Evolutionary conservation across 2,888 invertebrate species (phyloP).

Genomic region (Luperina testacea): DNA sequence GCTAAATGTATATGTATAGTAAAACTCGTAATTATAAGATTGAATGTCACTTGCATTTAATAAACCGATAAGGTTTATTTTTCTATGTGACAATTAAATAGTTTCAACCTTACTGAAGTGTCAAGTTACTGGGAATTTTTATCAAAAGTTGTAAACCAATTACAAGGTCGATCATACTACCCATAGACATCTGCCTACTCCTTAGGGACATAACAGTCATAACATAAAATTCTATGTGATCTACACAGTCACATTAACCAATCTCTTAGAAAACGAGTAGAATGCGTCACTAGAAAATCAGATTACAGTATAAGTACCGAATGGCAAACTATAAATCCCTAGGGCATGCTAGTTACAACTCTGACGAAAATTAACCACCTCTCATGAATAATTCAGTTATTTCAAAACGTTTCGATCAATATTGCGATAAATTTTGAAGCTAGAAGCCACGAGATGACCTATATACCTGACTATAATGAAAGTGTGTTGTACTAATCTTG

Average conservation of each 20-base stretch:
- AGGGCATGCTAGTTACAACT: constrained; percentile 62
- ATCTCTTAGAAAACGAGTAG: constrained; percentile 6
- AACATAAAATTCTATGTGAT: background rate
- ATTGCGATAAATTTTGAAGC: constrained; percentile 42
- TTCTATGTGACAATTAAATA: too few species aligned
- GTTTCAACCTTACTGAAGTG: background rate
- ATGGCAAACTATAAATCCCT: constrained; percentile 51
- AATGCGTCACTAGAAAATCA: constrained; percentile 42
- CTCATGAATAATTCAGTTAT: constrained; percentile 65
- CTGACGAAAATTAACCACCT: constrained; percentile 62
- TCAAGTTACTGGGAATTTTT: background rate
- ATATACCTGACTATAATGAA: background rate
- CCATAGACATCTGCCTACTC: background rate
- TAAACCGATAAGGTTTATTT: too few species aligned
- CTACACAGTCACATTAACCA: background rate
- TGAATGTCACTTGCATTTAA: too few species aligned
- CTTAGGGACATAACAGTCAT: background rate
- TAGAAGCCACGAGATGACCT: constrained; percentile 11
- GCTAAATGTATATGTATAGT: background rate
- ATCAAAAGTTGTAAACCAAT: background rate
- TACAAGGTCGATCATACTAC: background rate
- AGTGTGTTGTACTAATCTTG: background rate
- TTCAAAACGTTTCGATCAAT: constrained; percentile 60
- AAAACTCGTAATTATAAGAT: background rate
- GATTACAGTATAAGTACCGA: constrained; percentile 48